Percentiles rank a stretch among this genome's conserved stretches.
Conservation (phyloP, 2,888 invertebrate genomes). For the Drosophila histrio region DNA sequence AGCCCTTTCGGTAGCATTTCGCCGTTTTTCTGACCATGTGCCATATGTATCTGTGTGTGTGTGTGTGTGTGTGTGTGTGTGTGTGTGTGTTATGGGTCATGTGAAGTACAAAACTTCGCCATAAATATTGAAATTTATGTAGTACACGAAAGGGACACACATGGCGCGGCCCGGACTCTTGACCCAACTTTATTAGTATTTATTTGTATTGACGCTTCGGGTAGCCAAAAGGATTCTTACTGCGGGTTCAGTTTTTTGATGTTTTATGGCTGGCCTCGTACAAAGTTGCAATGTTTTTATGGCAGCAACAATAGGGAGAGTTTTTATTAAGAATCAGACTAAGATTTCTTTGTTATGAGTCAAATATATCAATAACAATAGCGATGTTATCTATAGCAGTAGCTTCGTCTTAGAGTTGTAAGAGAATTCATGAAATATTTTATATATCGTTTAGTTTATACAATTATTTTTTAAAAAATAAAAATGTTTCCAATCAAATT, state of each 20-base stretch:
- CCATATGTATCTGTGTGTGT: constrained; percentile 10
- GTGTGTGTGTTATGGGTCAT: constrained; percentile 13
- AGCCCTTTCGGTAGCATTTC: constrained; percentile 54
- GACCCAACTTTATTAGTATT: constrained; percentile 61
- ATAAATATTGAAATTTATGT: constrained; percentile 79
- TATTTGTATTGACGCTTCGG: constrained; percentile 54
- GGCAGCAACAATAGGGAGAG: neutral
- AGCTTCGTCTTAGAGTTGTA: too few species aligned
- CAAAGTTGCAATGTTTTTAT: constrained; percentile 32
- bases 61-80: neutral
- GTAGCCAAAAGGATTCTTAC: constrained; percentile 26
- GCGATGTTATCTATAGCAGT: too few species aligned
- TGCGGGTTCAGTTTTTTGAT: constrained; percentile 31
- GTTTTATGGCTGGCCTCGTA: constrained; percentile 28
- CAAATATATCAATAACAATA: constrained; percentile 10
- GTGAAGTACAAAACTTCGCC: constrained; percentile 42
- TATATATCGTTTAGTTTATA: neutral
- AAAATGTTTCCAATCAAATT: neutral
- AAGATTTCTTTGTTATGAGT: neutral
- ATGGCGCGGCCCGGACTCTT: constrained; percentile 15
- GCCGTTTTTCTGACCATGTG: constrained; percentile 30
- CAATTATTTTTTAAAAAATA: neutral
- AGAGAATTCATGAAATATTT: too few species aligned
- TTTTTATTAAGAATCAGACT: neutral
- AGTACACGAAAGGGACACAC: constrained; percentile 53